Conservation (phyloP, 2,797 vertebrate species). For the Sebastes cheni region DNA sequence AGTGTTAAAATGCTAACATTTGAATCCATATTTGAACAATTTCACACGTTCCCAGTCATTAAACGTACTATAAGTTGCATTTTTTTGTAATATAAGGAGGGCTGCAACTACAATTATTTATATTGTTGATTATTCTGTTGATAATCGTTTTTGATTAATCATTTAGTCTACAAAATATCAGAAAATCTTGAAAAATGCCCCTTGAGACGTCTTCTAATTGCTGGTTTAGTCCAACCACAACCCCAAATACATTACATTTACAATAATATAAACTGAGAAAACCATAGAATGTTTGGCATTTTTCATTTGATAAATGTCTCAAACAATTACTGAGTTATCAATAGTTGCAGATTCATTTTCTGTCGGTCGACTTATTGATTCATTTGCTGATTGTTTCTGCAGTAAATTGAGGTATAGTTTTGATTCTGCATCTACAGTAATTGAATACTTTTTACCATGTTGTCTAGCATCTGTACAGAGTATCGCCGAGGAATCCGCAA, state of each 20-base stretch:
- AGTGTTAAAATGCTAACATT: not conserved
- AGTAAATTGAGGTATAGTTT: not conserved
- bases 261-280: not conserved
- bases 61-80: not conserved
- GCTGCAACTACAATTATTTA: not conserved
- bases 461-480: not conserved
- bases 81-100: not conserved
- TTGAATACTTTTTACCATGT: not conserved
- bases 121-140: not conserved
- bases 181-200: too few species aligned
- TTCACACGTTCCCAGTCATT: not conserved
- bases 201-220: too few species aligned
- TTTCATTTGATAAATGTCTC: not conserved
- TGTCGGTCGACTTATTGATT: not conserved
- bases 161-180: too few species aligned
- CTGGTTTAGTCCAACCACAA: too few species aligned
- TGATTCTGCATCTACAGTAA: not conserved
- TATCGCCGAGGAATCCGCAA: not conserved
- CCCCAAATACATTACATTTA: not conserved
- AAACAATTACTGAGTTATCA: not conserved
- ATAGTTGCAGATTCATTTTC: not conserved
- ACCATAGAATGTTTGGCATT: too few species aligned
- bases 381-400: not conserved
- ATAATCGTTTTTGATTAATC: not conserved
- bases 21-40: not conserved